Evolutionary conservation across 2,797 vertebrate species (phyloP).

Genomic region (Octomys mimax): DNA sequence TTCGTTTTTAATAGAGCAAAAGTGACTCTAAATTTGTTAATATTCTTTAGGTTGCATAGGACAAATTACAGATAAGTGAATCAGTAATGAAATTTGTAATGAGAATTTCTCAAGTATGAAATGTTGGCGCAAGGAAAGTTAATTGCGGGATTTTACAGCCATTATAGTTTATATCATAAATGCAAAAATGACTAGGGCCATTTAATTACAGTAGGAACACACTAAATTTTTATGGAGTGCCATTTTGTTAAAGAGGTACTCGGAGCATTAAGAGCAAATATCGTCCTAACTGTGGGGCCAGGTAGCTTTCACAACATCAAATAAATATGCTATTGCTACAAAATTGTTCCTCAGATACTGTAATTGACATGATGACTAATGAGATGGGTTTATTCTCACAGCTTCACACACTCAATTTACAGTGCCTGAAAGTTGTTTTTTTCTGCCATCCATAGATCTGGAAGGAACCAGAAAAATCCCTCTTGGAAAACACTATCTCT

Average conservation of each 20-base stretch:
- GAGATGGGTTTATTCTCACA: conserved; percentile 86
- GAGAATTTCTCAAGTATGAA: conserved; percentile 92
- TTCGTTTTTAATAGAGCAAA: conserved; percentile 90
- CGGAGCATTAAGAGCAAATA: conserved; percentile 88
- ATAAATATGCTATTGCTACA: conserved; percentile 88
- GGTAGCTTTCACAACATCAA: conserved; percentile 88
- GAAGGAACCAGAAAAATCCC: conserved; percentile 83
- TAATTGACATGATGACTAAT: conserved; percentile 88
- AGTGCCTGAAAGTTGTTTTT: conserved; percentile 84
- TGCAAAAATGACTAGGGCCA: conserved; percentile 91
- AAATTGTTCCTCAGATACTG: conserved; percentile 88
- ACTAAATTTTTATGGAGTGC: conserved; percentile 92
- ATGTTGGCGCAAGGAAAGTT: conserved; percentile 90
- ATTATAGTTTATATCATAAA: conserved; percentile 92
- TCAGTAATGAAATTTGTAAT: conserved; percentile 93
- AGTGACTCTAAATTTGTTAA: conserved; percentile 92
- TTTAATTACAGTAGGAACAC: conserved; percentile 92
- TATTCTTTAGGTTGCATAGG: conserved; percentile 92
- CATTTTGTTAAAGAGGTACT: conserved; percentile 92
- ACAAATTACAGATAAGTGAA: conserved; percentile 93
- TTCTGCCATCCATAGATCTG: conserved; percentile 81
- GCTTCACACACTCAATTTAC: conserved; percentile 85
- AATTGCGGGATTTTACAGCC: conserved; percentile 91
- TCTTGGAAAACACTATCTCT: conserved; percentile 83
- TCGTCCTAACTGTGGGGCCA: conserved; percentile 84